Percentiles rank a stretch among this genome's conserved stretches.
Evolutionary conservation across 2,113 vertebrate genomes (phyloP).

Genomic region (Leptobrachium ailaonicum): DNA sequence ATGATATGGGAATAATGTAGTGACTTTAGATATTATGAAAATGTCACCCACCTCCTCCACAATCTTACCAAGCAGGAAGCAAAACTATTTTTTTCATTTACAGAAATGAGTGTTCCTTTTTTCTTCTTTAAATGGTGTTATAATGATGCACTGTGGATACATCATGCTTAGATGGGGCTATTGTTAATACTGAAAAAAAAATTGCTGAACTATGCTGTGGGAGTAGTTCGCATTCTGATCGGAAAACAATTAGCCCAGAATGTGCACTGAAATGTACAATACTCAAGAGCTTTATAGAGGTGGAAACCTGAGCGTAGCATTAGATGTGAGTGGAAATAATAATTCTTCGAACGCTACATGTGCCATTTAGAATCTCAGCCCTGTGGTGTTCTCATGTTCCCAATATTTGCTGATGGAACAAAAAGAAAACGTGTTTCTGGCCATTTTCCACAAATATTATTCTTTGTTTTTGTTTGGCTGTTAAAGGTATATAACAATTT

Average conservation of each 20-base stretch:
- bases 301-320: constrained; percentile 12
- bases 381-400: not conserved
- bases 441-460: not conserved
- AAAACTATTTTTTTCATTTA: no score
- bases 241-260: constrained; percentile 35
- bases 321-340: constrained; percentile 20
- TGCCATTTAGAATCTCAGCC: constrained; percentile 9
- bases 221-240: constrained; percentile 14
- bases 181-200: constrained; percentile 35
- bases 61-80: no score
- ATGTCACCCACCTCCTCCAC: no score
- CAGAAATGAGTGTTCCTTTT: no score
- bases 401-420: not conserved
- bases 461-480: no score
- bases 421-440: not conserved
- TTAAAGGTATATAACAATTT: no score
- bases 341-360: constrained; percentile 26
- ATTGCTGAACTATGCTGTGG: constrained; percentile 12
- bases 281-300: constrained; percentile 8
- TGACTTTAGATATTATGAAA: no score
- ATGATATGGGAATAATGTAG: no score
- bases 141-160: no score
- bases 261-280: constrained; percentile 26
- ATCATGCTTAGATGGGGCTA: not conserved
- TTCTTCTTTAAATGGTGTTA: no score